Evolutionary conservation across 2,888 invertebrate genomes (phyloP), one percentile per base, ranked within the genome.

Genomic region (Synanthedon myopaeformis): DNA sequence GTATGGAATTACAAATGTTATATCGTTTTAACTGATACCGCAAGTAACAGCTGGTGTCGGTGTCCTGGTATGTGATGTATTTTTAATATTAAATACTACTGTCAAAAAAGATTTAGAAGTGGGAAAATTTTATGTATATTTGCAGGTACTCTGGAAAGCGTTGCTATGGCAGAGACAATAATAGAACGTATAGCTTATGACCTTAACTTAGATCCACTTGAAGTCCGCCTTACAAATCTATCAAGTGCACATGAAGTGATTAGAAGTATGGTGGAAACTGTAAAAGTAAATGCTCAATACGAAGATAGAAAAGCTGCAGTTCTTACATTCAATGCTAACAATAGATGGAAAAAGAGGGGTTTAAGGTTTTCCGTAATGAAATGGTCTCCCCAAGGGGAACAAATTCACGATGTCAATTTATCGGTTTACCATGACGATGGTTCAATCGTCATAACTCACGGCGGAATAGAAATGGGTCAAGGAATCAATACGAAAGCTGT

Each of bases 341-440:
- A 93, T 74, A 76, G 91, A 45, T 93, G 93, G 93, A 91, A 89
- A 64, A 94, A 94, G 72, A 88, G 89, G 52, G 93, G 91, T 0
- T 73, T 92, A 1, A 73, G 89, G 42, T 61, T 92, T n/a, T 82
- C 90, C 0, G 90, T 92, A 0, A 82, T 92, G 79, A 87, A 86
- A 56, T 93, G 90, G 77, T 82, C 85, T 1, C 70, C 91, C 11
- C 59, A 61, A 2, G 59, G 60, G 13, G 35, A 56, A 8, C 59
- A 61, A 17, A 70, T 82, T 49, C 78, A 69, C 48, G 89, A 88
- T 57, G 82, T 88, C 0, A 76, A 88, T 53, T 86, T 92, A 12
- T 86, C 89, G 2, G 89, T 93, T 64, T 92, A 89, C 66, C 88
- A 88, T 17, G 75, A 83, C 0, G 90, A 91, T 69, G 91, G 90